Base-by-base conservation (phyloP, 2,797 vertebrate genomes). In the Eleutherodactylus coqui region DNA sequence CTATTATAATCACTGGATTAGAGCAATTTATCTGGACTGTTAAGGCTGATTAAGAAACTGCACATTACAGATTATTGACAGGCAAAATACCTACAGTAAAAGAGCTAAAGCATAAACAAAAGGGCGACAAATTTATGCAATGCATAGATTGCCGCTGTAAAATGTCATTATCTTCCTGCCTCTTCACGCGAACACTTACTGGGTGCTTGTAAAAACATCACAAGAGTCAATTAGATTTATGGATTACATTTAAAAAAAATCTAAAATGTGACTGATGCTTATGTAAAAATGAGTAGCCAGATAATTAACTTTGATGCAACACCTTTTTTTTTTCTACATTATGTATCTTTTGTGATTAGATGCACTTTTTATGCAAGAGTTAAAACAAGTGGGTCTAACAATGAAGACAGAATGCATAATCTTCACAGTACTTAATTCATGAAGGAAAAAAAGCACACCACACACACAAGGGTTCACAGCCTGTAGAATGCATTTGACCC, bases 21-120 rank as follows among this genome's bases (percentile, higher is more conserved):
- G 91, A 92, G 93, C 94, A 95, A 95, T 95, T 95, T 95, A 95
- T 94, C 92, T 92, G 94, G 94, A 95, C 93, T 93, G 93, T 94
- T 95, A 95, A 94, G 93, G 93, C 91, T 95, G 94, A 96, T 96
- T 96, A 95, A 93, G 92, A 92, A 94, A 91, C 92, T 93, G 92
- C 95, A 94, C 93, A 94, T 95, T 93, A 94, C 94, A 93, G 92
- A 91, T 87, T 93, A 93, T 92, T 93, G 94, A 94, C 94, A 93
- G 81, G 92, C 91, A 92, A 94, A 94, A 94, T 92, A 91, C 90
- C 91, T 91, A 95, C 93, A 93, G 93, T 94, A 87, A 79, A 76
- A 78, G 62, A 72, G 62, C 72, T 76, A 79, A 69, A 55, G 36
- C 51, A 76, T 87, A 60, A 86, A 86, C 85, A 81, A 67, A n/a